Evolutionary conservation across 2,888 invertebrate genomes (phyloP).

Genomic region (Microctonus brassicae): DNA sequence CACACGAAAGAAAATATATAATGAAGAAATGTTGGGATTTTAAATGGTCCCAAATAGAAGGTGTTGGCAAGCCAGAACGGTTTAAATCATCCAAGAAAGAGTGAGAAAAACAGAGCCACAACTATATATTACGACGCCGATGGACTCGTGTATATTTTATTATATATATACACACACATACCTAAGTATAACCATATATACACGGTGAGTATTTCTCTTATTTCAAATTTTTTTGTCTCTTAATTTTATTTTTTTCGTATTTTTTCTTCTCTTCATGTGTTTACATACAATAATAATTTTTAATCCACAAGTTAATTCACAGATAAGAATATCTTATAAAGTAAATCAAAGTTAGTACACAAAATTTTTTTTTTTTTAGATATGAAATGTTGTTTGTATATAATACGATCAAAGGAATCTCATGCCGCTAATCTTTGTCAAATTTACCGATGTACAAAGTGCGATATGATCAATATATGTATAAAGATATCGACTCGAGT

Average conservation of each 20-base stretch:
- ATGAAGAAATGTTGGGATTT: background rate
- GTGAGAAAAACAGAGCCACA: slow-evolving; percentile 15
- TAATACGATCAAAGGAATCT: background rate
- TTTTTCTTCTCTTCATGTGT: background rate
- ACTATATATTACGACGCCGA: slow-evolving; percentile 36
- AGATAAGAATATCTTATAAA: background rate
- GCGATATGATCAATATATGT: background rate
- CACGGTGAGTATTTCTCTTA: background rate
- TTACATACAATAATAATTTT: background rate
- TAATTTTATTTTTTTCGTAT: background rate
- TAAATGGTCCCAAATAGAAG: background rate
- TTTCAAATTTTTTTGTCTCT: background rate
- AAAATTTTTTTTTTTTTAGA: background rate
- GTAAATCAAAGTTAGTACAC: background rate
- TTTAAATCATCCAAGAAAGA: slow-evolving; percentile 16
- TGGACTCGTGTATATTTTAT: too few species aligned
- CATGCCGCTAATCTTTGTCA: background rate
- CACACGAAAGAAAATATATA: background rate
- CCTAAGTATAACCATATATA: too few species aligned
- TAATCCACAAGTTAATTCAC: background rate
- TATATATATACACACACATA: background rate
- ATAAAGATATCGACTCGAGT: background rate
- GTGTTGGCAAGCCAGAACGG: slow-evolving; percentile 2
- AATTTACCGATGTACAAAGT: background rate
- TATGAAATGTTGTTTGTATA: background rate